These are phyloP conservation scores for Listrodromus nycthemerus DNA, from an alignment of 2,888 invertebrate genomes.

Conservation along the genomic window DNA sequence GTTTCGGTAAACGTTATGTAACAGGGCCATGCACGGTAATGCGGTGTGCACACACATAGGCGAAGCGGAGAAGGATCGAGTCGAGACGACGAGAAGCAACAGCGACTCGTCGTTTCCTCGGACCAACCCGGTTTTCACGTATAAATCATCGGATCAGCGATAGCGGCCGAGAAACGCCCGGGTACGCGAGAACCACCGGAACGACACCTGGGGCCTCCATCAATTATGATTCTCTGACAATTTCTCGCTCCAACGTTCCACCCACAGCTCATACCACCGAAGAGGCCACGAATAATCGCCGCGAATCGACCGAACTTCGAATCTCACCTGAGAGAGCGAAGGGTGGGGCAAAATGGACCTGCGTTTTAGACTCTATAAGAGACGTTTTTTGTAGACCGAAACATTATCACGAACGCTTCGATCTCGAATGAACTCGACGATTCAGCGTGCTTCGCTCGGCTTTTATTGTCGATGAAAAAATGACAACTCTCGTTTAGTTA, in stretches of 20 bases:
- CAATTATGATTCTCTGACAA: constrained; percentile 65
- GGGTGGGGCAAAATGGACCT: too few species aligned
- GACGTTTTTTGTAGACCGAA: too few species aligned
- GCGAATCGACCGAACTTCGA: constrained; percentile 26
- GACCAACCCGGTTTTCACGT: constrained; percentile 54
- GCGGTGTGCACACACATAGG: background rate
- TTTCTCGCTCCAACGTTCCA: constrained; percentile 37
- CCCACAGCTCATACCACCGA: background rate
- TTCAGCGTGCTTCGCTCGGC: too few species aligned
- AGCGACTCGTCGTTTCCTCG: constrained; percentile 48
- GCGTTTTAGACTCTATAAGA: too few species aligned
- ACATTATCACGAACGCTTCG: too few species aligned
- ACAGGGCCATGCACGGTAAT: background rate
- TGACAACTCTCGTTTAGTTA: too few species aligned
- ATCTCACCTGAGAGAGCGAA: background rate
- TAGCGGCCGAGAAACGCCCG: constrained; percentile 24
- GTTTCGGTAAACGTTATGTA: constrained; percentile 3
- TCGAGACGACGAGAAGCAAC: constrained; percentile 41
- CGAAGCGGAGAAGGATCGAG: constrained; percentile 5
- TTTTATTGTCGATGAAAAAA: too few species aligned
- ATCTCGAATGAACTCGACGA: too few species aligned
- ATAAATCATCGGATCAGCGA: constrained; percentile 66
- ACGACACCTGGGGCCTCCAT: constrained; percentile 61
- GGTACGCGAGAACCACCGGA: constrained; percentile 14
- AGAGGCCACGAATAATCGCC: background rate